Percentiles rank a stretch among this genome's conserved stretches.
These are phyloP conservation scores for cattle (Bos taurus) DNA, from an alignment of 2,113 vertebrate species.

Conservation along the genomic window ARS-UCD2.0 NC_037335.1:17877001-17877500, in stretches of 20 bases:
- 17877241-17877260: conserved; percentile 22
- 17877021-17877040: background rate
- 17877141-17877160: background rate
- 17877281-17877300: background rate
- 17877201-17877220: background rate
- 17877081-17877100: background rate
- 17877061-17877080: background rate
- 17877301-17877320: background rate
- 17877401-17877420: background rate
- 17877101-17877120: background rate
- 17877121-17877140: background rate
- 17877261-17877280: conserved; percentile 16
- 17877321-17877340: background rate
- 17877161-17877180: background rate
- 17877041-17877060: background rate
- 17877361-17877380: background rate
- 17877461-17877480: background rate
- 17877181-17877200: background rate
- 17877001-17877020: background rate
- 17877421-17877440: background rate
- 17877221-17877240: background rate
- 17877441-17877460: background rate
- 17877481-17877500: background rate
- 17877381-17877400: background rate
- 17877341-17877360: background rate